Evolutionary conservation across 2,888 invertebrate genomes (phyloP), one percentile per base, ranked within the genome.

Genomic region (Lithophane leautieri): DNA sequence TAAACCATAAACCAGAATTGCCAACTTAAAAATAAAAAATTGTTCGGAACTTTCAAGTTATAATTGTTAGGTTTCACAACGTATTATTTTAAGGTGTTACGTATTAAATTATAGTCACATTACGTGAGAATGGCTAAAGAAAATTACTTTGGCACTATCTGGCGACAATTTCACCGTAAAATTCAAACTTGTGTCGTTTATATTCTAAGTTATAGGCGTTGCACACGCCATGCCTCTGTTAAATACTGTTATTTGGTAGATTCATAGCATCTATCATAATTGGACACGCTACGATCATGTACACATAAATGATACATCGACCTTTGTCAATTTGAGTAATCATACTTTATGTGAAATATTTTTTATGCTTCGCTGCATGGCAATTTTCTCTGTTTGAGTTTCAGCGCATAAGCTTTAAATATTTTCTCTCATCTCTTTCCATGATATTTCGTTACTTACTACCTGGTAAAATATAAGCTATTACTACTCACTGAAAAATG

Each of bases 131-230:
- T 84, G 70, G 70, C 77, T 73, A 61, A 84, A 79, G 76, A 83
- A 85, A 87, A 88, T 85, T 81, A 76, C 86, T 84, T 83, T 79
- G 76, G 80, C 83, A 85, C 84, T 83, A 78, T 83, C 76, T 77
- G 85, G 85, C 80, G 88, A 82, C 86, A 87, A 88, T 87, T 86
- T 85, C 25, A 81, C 82, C 70, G 84, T 86, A 81, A 84, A 86
- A 86, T 88, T 86, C 88, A 83, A 89, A 89, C 82, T 89, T 89
- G 69, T 74, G 82, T 86, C 83, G 82, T 86, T 87, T 81, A 79
- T 81, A 79, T 76, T 81, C 79, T 79, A 81, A 87, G 84, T 84
- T 81, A 86, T 82, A 85, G 76, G 67, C 66, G 76, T 79, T 76
- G 82, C 76, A 82, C 89, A 88, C 83, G 88, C 82, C 54, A 88